Conservation (phyloP, 2,113 vertebrate genomes). For the Hemiprocne comata region DNA sequence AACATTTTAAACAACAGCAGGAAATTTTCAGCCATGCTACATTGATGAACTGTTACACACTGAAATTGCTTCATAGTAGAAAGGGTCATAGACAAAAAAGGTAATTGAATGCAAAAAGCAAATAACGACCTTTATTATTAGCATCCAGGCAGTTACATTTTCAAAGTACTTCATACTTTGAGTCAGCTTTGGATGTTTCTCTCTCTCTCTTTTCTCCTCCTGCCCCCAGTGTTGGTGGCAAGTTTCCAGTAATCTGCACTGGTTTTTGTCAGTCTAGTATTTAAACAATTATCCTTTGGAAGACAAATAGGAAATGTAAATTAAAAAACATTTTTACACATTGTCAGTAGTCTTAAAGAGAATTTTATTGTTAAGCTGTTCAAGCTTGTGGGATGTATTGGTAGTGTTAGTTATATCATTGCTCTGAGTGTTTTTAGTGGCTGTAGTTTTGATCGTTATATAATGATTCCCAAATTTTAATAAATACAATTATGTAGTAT, state of each 20-base stretch:
- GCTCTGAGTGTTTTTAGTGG: not conserved
- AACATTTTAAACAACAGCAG: not conserved
- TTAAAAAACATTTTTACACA: not conserved
- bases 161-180: not conserved
- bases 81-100: not conserved
- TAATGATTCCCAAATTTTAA: not conserved
- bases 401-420: rapidly evolving
- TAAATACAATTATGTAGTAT: not conserved
- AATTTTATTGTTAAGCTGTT: not conserved
- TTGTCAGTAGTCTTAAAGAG: not conserved
- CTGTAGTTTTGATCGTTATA: not conserved
- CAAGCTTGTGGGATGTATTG: not conserved
- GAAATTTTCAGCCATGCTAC: not conserved
- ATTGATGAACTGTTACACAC: not conserved
- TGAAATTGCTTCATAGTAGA: not conserved
- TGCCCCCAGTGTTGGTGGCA: not conserved
- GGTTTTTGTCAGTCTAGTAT: not conserved
- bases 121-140: not conserved
- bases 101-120: not conserved
- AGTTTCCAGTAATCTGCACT: not conserved
- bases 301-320: not conserved
- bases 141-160: not conserved
- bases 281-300: not conserved
- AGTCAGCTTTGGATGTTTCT: not conserved
- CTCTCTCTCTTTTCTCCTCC: not conserved